Base-by-base conservation (phyloP, 1,140 invertebrate genomes). In the Helicoverpa zea region DNA sequence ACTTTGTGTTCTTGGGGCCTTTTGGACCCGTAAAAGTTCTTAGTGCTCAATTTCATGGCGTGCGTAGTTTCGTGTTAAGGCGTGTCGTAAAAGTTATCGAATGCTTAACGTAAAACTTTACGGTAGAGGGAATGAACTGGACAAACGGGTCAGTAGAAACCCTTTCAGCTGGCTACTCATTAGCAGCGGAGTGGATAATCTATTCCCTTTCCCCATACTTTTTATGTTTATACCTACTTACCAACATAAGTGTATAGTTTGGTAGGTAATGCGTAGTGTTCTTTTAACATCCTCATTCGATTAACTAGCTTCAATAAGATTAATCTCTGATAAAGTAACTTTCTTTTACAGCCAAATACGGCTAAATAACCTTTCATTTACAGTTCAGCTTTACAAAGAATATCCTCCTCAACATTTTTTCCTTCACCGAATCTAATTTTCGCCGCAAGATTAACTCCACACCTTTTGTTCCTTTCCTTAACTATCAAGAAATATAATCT, bases 1-100 rank as follows among this genome's bases (percentile, higher is more conserved):
- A 4, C 16, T n/a, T 51, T 30, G 2, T n/a, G 29, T 56, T 35
- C 30, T 72, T 58, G 56, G 56, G 9, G 30, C 35, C 61, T 10
- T 64, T 64, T 61, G 35, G n/a, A 18, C 43, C 30, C 47, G 43
- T 66, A 49, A 49, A 66, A 66, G 16, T 49, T 43, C 35, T 43
- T 9, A 43, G 4, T 43, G 35, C 9, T 43, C 35, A 43, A 3
- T 43, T 43, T 9, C 35, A 43, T 43, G 35, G 35, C 35, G 35
- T 43, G 35, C 35, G 35, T 43, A 43, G 56, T 58, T 58, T 58
- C 11, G n/a, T 43, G 5, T 5, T 64, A 10, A 13, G 61, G 30
- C 9, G 7, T 43, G 14, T 64, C 30, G 35, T 64, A 64, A 64
- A 47, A 47, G 35, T 14, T 64, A 64, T 64, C 61, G 63, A 66